Base-by-base conservation (phyloP, 2,888 invertebrate genomes). In the Lasioglossum figueresi region DNA sequence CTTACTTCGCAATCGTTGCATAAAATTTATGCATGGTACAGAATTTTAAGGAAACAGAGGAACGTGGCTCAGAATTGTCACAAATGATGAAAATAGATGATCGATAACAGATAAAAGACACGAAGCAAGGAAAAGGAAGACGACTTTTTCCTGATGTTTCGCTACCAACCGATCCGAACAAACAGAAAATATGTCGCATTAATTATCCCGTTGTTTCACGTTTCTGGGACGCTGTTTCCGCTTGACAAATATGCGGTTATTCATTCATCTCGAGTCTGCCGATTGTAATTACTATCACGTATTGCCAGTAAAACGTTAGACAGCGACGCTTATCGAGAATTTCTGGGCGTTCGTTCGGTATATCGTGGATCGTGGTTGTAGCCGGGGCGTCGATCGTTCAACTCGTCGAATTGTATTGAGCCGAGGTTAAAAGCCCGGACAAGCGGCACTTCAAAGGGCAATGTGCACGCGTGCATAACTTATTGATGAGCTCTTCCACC, bases 361-460 rank as follows among this genome's bases (percentile, higher is more conserved):
- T 48, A 48, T 52, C 48, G 48, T 45, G 45, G 45, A 80, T 72
- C 72, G 79, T 77, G 68, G 66, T 74, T 77, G 23, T 71, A 52
- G 68, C 66, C 40, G 43, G 14, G 14, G 16, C 72, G 19, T 66
- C 76, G 80, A 85, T 81, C 89, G 72, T 76, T 78, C 80, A 80
- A 83, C 80, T 78, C 83, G 78, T 91, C 81, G 87, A 89, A 87
- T 79, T 34, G 82, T 86, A 89, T 82, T 86, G 83, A 63, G 79
- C 34, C 71, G 79, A 84, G 79, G 83, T 88, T 89, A 86, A 79
- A 80, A 72, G 83, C 83, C 66, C 78, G 76, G 45, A 56, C 68
- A 52, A 48, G 89, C 91, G 88, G 87, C 83, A 85, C 81, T 84
- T 91, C 86, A 90, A 90, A 90, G 87, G 79, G 82, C 85, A 82